Evolutionary conservation across 1,140 invertebrate species (phyloP).

Genomic region (Notospermus geniculatus): DNA sequence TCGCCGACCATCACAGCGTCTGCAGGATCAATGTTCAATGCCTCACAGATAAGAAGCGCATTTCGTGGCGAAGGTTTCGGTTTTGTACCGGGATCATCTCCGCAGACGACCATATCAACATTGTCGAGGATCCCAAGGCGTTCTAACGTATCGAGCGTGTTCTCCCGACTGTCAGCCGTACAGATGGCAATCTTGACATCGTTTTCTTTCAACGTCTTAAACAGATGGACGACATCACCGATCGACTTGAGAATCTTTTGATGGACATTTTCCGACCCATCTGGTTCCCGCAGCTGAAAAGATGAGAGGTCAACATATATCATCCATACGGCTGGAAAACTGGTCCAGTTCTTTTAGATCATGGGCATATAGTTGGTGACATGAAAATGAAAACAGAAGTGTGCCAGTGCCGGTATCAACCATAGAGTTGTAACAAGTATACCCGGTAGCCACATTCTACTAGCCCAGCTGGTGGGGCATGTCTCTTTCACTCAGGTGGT

Average conservation of each 20-base stretch:
- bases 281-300: background rate
- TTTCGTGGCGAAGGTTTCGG: slow-evolving; percentile 59
- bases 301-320: too few relatives aligned
- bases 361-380: too few relatives aligned
- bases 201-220: slow-evolving; percentile 51
- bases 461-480: too few relatives aligned
- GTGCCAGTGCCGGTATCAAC: too few relatives aligned
- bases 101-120: slow-evolving; percentile 57
- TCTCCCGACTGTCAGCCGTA: slow-evolving; percentile 54
- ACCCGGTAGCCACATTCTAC: too few relatives aligned
- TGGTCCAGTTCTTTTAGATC: too few relatives aligned
- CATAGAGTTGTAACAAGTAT: too few relatives aligned
- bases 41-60: slow-evolving; percentile 54
- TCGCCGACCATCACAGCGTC: slow-evolving; percentile 57
- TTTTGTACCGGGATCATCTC: slow-evolving; percentile 53
- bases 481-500: too few relatives aligned
- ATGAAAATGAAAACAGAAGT: too few relatives aligned
- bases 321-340: too few relatives aligned
- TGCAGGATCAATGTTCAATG: slow-evolving; percentile 47
- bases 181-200: slow-evolving; percentile 59
- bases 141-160: slow-evolving; percentile 47
- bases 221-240: slow-evolving; percentile 51
- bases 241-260: slow-evolving; percentile 47
- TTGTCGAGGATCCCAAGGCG: slow-evolving; percentile 43
- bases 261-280: background rate